Evolutionary conservation across 2,797 vertebrate species (phyloP).

Genomic region (Florisuga fusca): DNA sequence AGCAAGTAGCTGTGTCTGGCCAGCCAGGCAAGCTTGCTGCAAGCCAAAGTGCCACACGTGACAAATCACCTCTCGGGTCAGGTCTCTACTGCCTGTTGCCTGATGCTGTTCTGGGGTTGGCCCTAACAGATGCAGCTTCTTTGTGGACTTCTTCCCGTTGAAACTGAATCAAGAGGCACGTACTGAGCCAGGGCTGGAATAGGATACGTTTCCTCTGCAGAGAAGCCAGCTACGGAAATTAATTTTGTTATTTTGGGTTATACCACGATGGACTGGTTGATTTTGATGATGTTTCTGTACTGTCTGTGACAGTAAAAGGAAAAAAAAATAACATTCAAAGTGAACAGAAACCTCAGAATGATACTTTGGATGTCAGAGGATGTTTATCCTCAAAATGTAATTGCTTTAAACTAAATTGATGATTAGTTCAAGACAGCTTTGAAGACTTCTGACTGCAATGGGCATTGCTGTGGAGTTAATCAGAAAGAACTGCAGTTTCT

Average conservation of each 20-base stretch:
- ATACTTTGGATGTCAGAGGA: neutral
- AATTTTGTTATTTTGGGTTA: neutral
- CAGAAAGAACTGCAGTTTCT: slow-evolving; percentile 28
- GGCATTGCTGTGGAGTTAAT: slow-evolving; percentile 43
- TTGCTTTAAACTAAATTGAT: slow-evolving; percentile 26
- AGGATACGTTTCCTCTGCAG: neutral
- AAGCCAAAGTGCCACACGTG: neutral
- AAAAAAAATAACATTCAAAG: neutral
- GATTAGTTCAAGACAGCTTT: slow-evolving; percentile 19
- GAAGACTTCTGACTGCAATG: slow-evolving; percentile 12
- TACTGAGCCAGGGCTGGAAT: neutral
- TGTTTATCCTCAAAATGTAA: neutral
- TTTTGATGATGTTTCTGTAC: neutral
- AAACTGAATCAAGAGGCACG: neutral
- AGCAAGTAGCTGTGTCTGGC: fast-evolving
- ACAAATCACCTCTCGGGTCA: neutral
- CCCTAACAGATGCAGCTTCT: neutral
- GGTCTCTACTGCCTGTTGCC: neutral
- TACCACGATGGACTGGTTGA: neutral
- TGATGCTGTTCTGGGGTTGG: neutral
- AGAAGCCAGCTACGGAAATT: neutral
- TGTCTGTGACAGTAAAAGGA: neutral
- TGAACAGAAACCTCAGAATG: neutral
- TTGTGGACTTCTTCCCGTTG: neutral
- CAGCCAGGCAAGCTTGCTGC: neutral